Conservation (phyloP, 30 jellyfish, hydroid and myxozoan genomes). For the Aurelia aurita complex sp. Pacific region DNA sequence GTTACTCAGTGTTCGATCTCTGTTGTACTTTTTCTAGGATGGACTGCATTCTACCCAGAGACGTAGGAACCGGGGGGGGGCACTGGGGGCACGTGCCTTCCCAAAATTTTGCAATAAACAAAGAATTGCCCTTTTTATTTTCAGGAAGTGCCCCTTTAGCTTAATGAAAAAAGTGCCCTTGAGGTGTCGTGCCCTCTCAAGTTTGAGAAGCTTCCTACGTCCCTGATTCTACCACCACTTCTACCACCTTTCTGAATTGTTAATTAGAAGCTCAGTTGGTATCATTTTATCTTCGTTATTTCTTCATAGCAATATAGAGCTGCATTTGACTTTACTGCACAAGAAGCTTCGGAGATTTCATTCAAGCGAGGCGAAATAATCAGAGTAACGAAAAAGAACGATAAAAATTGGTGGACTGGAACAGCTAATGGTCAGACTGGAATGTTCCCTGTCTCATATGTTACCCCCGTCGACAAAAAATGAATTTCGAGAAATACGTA, state of each 20-base stretch:
- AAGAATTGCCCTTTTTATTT: too few relatives aligned
- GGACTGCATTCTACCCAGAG: too few relatives aligned
- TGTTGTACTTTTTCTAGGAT: too few relatives aligned
- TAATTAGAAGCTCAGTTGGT: background rate
- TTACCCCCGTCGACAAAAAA: conserved; percentile 22
- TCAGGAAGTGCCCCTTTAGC: too few relatives aligned
- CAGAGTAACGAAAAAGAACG: conserved; percentile 68
- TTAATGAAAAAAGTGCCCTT: too few relatives aligned
- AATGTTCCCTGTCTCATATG: conserved; percentile 94
- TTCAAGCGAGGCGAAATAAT: conserved; percentile 90
- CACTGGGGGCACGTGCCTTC: too few relatives aligned
- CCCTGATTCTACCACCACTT: too few relatives aligned
- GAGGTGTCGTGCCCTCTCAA: too few relatives aligned
- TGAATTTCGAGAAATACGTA: background rate
- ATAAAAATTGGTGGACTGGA: conserved; percentile 97
- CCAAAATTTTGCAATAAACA: too few relatives aligned
- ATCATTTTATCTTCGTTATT: background rate
- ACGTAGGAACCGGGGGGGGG: too few relatives aligned
- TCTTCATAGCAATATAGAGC: conserved; percentile 81
- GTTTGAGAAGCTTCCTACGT: too few relatives aligned
- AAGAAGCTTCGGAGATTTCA: conserved; percentile 84
- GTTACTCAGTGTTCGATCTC: too few relatives aligned
- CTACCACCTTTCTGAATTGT: background rate
- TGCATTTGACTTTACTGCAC: conserved; percentile 92
- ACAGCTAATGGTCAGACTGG: conserved; percentile 74